Conservation (phyloP, 2,888 invertebrate genomes). For the Acrobasis repandana region DNA sequence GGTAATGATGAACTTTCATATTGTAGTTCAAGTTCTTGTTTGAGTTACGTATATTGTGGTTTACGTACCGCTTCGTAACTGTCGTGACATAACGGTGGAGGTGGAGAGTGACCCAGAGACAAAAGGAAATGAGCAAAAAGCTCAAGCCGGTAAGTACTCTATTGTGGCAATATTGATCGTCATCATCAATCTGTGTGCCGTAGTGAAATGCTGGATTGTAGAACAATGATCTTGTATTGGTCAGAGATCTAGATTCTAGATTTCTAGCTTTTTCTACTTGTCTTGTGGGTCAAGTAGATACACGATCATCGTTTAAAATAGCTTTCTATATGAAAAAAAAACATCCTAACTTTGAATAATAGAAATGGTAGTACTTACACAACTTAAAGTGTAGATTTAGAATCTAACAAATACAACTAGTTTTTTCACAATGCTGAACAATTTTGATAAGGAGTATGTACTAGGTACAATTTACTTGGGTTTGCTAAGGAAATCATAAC, state of each 20-base stretch:
- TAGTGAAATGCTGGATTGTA: constrained; percentile 2
- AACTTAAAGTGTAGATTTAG: too few species aligned
- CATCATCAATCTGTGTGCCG: constrained; percentile 24
- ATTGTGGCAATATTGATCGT: constrained; percentile 16
- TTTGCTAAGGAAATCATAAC: too few species aligned
- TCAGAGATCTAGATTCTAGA: neutral
- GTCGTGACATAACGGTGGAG: constrained; percentile 27
- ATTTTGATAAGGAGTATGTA: too few species aligned
- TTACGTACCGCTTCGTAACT: constrained; percentile 21
- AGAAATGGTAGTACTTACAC: too few species aligned
- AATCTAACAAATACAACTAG: too few species aligned
- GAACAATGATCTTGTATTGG: neutral
- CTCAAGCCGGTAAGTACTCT: neutral
- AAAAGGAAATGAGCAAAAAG: constrained; percentile 28
- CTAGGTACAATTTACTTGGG: too few species aligned
- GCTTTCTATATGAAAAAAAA: too few species aligned
- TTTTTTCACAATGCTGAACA: too few species aligned
- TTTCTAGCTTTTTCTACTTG: neutral
- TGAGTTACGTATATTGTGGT: constrained; percentile 14
- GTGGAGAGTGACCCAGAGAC: constrained; percentile 24
- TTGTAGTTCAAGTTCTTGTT: constrained; percentile 10
- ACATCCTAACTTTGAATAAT: too few species aligned
- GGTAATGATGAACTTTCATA: constrained; percentile 9
- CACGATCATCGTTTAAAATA: too few species aligned
- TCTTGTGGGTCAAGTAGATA: neutral